Conservation (phyloP, 2,113 vertebrate genomes). For the Phaethornis superciliosus region DNA sequence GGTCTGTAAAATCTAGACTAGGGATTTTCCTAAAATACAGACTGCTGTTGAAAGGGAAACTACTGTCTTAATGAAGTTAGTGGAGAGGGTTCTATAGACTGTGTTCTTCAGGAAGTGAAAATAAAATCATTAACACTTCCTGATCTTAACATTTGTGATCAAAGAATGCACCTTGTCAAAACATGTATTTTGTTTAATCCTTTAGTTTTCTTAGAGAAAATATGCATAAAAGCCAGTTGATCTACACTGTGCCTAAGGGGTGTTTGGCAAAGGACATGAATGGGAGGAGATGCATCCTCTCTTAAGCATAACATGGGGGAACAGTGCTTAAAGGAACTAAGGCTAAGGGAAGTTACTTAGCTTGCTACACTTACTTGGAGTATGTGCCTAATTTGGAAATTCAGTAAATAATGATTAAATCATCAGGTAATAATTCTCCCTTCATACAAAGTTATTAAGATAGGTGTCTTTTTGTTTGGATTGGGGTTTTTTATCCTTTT, state of each 20-base stretch:
- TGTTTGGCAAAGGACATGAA: background rate
- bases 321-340: background rate
- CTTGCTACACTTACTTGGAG: background rate
- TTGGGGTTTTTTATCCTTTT: background rate
- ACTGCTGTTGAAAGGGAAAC: background rate
- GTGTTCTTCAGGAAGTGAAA: background rate
- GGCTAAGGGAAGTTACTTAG: background rate
- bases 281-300: background rate
- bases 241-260: background rate
- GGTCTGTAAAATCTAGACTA: background rate
- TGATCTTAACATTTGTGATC: background rate
- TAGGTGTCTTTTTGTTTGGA: background rate
- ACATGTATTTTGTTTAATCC: conserved; percentile 18
- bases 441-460: background rate
- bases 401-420: background rate
- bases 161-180: conserved; percentile 13
- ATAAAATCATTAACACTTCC: background rate
- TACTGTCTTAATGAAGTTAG: background rate
- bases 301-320: background rate
- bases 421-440: background rate
- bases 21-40: background rate
- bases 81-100: background rate
- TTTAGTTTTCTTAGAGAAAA: background rate
- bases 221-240: background rate
- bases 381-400: background rate